A percentile compares a stretch with the other conserved stretches of the same genome.
Evolutionary conservation across 2,113 vertebrate species (phyloP).

Genomic region (Typhlomys cinereus): DNA sequence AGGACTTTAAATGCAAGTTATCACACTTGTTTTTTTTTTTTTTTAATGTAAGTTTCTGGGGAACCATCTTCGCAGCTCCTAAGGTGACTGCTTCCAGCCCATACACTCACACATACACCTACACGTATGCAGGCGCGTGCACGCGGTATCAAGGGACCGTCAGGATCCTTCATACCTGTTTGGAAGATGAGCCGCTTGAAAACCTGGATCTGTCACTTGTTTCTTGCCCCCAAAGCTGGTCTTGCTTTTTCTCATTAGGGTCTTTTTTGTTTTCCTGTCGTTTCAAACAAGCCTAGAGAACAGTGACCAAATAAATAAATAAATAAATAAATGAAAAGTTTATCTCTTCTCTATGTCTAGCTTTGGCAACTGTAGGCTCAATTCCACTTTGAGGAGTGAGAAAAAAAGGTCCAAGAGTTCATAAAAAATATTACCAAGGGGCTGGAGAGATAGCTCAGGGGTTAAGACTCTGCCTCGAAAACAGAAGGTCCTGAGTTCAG

Average conservation of each 20-base stretch:
- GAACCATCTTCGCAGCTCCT: neutral
- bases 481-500: too few species aligned
- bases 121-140: neutral
- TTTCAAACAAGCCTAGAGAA: constrained; percentile 76
- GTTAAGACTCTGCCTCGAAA: too few species aligned
- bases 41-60: neutral
- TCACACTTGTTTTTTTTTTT: neutral
- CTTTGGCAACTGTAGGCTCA: neutral
- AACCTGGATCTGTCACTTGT: constrained; percentile 66
- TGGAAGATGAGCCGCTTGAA: constrained; percentile 53
- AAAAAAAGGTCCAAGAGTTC: neutral
- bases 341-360: neutral
- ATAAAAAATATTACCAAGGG: too few species aligned
- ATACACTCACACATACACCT: neutral
- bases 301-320: too few species aligned
- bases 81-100: neutral
- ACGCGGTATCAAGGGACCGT: neutral
- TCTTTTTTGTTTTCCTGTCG: constrained; percentile 71
- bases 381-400: neutral
- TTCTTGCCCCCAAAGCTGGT: constrained; percentile 56
- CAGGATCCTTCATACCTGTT: constrained; percentile 67
- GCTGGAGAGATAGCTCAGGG: too few species aligned
- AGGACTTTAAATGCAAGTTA: neutral
- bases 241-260: constrained; percentile 60
- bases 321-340: too few species aligned